phyloP scores from a whole-genome alignment of 2,888 invertebrate species.

The Drosophila testacea region DNA sequence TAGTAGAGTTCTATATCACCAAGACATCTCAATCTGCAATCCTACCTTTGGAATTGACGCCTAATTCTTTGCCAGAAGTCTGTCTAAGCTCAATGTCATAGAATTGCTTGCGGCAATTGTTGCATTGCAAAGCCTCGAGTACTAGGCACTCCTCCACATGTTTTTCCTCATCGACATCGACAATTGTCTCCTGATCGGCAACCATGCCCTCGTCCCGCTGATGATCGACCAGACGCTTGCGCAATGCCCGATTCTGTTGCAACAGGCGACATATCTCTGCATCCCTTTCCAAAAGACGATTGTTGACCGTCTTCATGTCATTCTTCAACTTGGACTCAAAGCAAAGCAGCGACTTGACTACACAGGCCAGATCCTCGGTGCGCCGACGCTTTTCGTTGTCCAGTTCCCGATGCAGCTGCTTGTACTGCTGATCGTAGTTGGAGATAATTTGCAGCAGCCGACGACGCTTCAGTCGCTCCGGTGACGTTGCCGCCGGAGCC shows the following conservation, averaged over 20 bases:
- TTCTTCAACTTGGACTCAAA: slow-evolving; percentile 84
- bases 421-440: slow-evolving; percentile 83
- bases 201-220: slow-evolving; percentile 74
- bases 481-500: slow-evolving; percentile 43
- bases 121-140: slow-evolving; percentile 84
- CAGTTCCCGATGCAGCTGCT: slow-evolving; percentile 82
- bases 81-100: slow-evolving; percentile 83
- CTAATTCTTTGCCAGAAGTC: slow-evolving; percentile 68
- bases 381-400: slow-evolving; percentile 84
- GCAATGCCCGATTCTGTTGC: slow-evolving; percentile 80
- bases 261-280: slow-evolving; percentile 83
- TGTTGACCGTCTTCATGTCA: slow-evolving; percentile 84
- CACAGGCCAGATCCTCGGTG: slow-evolving; percentile 83
- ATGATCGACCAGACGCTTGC: slow-evolving; percentile 73
- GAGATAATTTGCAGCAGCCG: slow-evolving; percentile 82
- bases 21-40: slow-evolving; percentile 12
- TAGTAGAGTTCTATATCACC: neutral
- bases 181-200: slow-evolving; percentile 55
- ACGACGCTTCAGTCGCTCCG: slow-evolving; percentile 78
- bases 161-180: slow-evolving; percentile 47
- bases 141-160: slow-evolving; percentile 74
- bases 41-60: slow-evolving; percentile 77
- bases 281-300: slow-evolving; percentile 83
- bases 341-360: slow-evolving; percentile 84
- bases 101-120: slow-evolving; percentile 84